Conservation (phyloP, 2,888 invertebrate species). For the Drosophila aldrichi region DNA sequence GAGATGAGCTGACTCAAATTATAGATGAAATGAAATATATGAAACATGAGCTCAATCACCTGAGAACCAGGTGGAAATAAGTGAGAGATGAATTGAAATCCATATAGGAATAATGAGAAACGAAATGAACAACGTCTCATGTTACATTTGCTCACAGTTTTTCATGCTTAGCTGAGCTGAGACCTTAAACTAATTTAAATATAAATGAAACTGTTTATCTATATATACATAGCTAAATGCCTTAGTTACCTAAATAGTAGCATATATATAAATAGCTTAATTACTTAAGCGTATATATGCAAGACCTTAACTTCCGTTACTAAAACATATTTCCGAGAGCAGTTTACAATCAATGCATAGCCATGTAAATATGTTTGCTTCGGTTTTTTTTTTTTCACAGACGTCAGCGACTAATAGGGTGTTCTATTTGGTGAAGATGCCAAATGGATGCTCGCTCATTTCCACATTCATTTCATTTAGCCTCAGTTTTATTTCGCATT, state of each 20-base stretch:
- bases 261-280: background rate
- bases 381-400: conserved; percentile 12
- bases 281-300: background rate
- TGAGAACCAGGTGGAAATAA: background rate
- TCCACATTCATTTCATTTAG: conserved; percentile 53
- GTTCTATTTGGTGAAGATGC: conserved; percentile 44
- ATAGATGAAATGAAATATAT: background rate
- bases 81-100: background rate
- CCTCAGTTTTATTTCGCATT: conserved; percentile 11
- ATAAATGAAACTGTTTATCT: background rate
- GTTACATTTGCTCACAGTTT: background rate
- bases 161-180: background rate
- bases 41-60: background rate
- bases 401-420: conserved; percentile 17
- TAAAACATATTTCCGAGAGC: background rate
- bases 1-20: background rate
- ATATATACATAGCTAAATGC: background rate
- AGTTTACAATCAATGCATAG: conserved; percentile 23
- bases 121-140: background rate
- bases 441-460: conserved; percentile 47
- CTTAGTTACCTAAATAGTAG: background rate
- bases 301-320: conserved; percentile 2
- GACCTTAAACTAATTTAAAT: background rate
- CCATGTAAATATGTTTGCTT: background rate
- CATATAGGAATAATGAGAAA: background rate